A percentile compares a stretch with the other conserved stretches of the same genome.
Evolutionary conservation across 1,140 invertebrate genomes (phyloP).

Genomic region (Cyclina sinensis): DNA sequence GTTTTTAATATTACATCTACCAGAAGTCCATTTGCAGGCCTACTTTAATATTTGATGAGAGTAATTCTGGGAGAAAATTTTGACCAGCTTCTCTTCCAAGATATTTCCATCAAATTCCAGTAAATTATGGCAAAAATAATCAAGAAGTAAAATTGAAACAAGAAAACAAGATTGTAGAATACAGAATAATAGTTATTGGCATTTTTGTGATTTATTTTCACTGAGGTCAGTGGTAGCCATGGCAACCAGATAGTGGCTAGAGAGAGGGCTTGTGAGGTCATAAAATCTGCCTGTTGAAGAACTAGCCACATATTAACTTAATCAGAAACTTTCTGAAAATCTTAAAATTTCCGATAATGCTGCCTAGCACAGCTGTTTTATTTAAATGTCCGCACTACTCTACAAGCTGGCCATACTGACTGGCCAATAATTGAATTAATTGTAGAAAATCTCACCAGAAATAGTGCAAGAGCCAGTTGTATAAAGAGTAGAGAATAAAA

Average conservation of each 20-base stretch:
- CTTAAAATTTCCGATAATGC: conserved; percentile 57
- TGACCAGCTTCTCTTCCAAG: background rate
- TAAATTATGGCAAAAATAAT: conserved; percentile 66
- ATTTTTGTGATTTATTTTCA: conserved; percentile 70
- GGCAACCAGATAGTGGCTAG: conserved; percentile 62
- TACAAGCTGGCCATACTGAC: background rate
- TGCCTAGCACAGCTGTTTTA: conserved; percentile 46
- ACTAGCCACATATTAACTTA: conserved; percentile 62
- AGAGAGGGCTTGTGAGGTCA: conserved; percentile 50
- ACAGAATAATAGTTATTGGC: conserved; percentile 69
- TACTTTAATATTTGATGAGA: conserved; percentile 51
- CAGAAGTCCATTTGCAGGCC: background rate
- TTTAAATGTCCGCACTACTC: conserved; percentile 43
- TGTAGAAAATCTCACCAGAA: background rate
- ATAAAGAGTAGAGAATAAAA: background rate
- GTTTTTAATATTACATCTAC: conserved; percentile 57
- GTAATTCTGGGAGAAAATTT: conserved; percentile 6
- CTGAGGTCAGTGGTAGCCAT: conserved; percentile 63
- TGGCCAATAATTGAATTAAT: conserved; percentile 58
- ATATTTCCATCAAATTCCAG: conserved; percentile 42
- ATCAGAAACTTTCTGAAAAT: conserved; percentile 58
- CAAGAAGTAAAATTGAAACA: conserved; percentile 69
- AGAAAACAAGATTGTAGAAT: conserved; percentile 61
- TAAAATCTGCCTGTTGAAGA: conserved; percentile 55
- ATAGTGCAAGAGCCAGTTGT: background rate